phyloP scores from a whole-genome alignment of 2,888 invertebrate species.

The Agriotes lineatus region DNA sequence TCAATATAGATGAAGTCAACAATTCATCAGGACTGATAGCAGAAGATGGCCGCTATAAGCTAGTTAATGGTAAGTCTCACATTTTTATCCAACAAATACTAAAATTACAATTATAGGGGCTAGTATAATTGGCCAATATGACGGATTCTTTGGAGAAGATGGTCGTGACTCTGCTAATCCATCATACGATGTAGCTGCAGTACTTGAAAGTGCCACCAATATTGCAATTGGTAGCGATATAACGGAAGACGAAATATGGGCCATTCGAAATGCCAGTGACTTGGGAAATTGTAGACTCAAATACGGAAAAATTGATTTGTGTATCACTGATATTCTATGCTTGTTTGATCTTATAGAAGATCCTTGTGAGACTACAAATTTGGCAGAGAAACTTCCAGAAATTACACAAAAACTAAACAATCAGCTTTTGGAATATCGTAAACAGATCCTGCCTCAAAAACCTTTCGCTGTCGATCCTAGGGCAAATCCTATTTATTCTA shows the following conservation, averaged over 20 bases:
- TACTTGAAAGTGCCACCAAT: slow-evolving; percentile 55
- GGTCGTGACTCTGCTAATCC: slow-evolving; percentile 52
- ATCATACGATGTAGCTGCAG: slow-evolving; percentile 50
- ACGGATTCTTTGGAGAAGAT: slow-evolving; percentile 53
- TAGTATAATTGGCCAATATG: slow-evolving; percentile 51
- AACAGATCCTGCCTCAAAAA: slow-evolving; percentile 52
- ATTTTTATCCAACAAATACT: background rate
- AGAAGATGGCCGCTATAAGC: slow-evolving; percentile 57
- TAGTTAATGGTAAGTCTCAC: slow-evolving; percentile 58
- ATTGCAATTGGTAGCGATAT: slow-evolving; percentile 50
- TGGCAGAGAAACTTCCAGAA: slow-evolving; percentile 47
- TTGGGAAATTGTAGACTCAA: slow-evolving; percentile 11
- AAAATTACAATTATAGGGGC: slow-evolving; percentile 28
- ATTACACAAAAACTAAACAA: slow-evolving; percentile 48
- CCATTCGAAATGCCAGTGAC: slow-evolving; percentile 46
- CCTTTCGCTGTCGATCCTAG: slow-evolving; percentile 26
- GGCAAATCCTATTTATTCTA: slow-evolving; percentile 30
- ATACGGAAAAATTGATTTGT: background rate
- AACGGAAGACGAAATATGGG: slow-evolving; percentile 43
- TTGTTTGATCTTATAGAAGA: slow-evolving; percentile 59
- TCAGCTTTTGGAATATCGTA: slow-evolving; percentile 48
- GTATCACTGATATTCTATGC: slow-evolving; percentile 50
- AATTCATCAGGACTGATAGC: slow-evolving; percentile 60
- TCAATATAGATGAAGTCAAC: slow-evolving; percentile 62
- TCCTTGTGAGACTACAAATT: slow-evolving; percentile 60